Evolutionary conservation across 2,113 vertebrate species (phyloP).

Genomic region (Thunnus maccoyii): DNA sequence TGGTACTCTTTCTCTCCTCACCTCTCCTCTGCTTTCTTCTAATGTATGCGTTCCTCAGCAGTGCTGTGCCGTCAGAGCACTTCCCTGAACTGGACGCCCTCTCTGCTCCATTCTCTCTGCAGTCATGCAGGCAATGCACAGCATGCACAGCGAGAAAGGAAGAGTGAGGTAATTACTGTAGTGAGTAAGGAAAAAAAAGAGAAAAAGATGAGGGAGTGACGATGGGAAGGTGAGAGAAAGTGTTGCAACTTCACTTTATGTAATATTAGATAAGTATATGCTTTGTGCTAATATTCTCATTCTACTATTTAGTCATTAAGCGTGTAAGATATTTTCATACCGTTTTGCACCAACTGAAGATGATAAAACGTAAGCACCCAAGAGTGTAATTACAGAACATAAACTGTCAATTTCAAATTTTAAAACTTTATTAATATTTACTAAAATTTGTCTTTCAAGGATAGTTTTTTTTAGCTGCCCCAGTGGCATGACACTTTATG

Average conservation of each 20-base stretch:
- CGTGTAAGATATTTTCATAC: neutral
- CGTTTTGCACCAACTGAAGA: neutral
- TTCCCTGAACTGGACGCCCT: conserved; percentile 63
- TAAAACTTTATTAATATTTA: too few relatives aligned
- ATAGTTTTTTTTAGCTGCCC: too few relatives aligned
- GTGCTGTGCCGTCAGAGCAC: conserved; percentile 62
- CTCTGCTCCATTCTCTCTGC: conserved; percentile 69
- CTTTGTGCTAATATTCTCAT: neutral
- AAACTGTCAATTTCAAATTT: neutral
- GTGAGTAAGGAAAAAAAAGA: conserved; percentile 20
- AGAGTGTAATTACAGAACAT: too few relatives aligned
- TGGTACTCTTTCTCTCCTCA: conserved; percentile 35
- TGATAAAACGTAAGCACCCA: neutral
- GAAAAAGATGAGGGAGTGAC: neutral
- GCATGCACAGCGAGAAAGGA: conserved; percentile 8
- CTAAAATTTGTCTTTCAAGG: too few relatives aligned
- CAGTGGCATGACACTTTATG: too few relatives aligned
- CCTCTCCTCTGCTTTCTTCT: conserved; percentile 52
- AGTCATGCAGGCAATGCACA: conserved; percentile 65
- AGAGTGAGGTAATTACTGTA: neutral
- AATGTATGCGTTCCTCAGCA: conserved; percentile 62
- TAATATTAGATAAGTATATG: neutral
- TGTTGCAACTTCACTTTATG: neutral
- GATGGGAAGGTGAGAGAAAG: conserved; percentile 26
- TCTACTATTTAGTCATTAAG: neutral